Base-by-base conservation (phyloP, 2,888 invertebrate species). In the Drosophila subquinaria region DNA sequence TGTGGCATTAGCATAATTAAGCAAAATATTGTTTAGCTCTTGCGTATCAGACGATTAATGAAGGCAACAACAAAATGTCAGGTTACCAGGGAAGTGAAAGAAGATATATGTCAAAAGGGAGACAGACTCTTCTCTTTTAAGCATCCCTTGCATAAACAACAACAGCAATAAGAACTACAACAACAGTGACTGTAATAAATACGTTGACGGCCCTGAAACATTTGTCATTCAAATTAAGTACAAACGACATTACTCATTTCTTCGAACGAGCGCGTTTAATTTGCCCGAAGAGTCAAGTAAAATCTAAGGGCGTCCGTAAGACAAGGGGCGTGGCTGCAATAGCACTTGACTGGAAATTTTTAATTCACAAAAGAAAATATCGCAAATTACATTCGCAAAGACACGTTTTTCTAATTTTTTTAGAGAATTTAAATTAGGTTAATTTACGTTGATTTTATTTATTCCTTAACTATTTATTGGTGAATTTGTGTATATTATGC, bases 151-250 rank as follows among this genome's bases (percentile, higher is more conserved):
- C 10, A 15, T 27, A 45, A 47, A n/a, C 27, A 47, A 47, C 47
- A 47, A 3, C 45, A 47, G 6, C 9, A 45, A 4, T 27, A 6
- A 6, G 3, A n/a, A 35, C 2, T 11, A 15, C 4, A 35, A 52
- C 20, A 38, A 72, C 62, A 73, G 53, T 57, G 57, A 73, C 76
- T 57, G 68, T 83, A 83, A 83, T 75, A 84, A 83, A 87, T 87
- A 72, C 73, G 82, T 77, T 87, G 74, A 74, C 75, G 72, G 75
- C 80, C 65, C 64, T 62, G 59, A 62, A 79, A 73, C 83, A 84
- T 84, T 84, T 87, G 81, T 84, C 83, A 84, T 87, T 81, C 77
- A 84, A 84, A 84, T 87, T 84, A 87, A 84, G 79, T 81, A 87
- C 73, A 79, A 84, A 69, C 84, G 75, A 77, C 84, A 84, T 87